Evolutionary conservation across 1,140 invertebrate genomes (phyloP), one percentile per base, ranked within the genome.

Genomic region (Lasioglossum albipes): DNA sequence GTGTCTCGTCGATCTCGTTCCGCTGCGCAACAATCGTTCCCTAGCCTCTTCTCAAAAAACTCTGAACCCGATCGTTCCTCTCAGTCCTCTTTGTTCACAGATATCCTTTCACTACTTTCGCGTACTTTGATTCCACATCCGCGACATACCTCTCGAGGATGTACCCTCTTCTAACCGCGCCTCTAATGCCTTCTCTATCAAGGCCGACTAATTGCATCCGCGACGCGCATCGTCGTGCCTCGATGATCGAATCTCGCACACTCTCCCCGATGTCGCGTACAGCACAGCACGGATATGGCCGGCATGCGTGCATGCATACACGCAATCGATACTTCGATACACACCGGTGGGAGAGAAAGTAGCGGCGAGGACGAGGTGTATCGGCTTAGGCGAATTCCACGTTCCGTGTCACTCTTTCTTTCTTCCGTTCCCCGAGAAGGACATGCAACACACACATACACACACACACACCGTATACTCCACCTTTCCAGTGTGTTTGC

Each of bases 331-430:
- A 85, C 66, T 61, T 45, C 59, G 66, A 74, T 36, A 36, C 2
- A 36, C 57, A 59, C 52, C 52, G 31, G 42, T 27, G 75, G 57
- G 77, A 80, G 72, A 79, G 59, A 61, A 75, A 68, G 59, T 64
- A 67, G 45, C 45, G 54, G 22, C 27, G 5, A 27, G 61, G 22
- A 12, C 41, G 52, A 83, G 42, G 75, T 74, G 71, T 85, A 83
- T 86, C 72, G 68, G 69, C 52, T 86, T 73, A 76, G 72, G 73
- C 69, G 73, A 86, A 86, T 86, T 86, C 84, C 85, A 86, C 59
- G 61, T 80, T 86, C 45, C 69, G 61, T 79, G 68, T 85, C 72
- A 70, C 69, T 76, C 72, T 79, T 61, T 82, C 49, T 20, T 61
- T 73, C 52, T 45, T 67, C 79, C 65, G 62, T 79, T 57, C 54